phyloP scores from a whole-genome alignment of 2,113 vertebrate genomes.

The Leiothrix lutea region DNA sequence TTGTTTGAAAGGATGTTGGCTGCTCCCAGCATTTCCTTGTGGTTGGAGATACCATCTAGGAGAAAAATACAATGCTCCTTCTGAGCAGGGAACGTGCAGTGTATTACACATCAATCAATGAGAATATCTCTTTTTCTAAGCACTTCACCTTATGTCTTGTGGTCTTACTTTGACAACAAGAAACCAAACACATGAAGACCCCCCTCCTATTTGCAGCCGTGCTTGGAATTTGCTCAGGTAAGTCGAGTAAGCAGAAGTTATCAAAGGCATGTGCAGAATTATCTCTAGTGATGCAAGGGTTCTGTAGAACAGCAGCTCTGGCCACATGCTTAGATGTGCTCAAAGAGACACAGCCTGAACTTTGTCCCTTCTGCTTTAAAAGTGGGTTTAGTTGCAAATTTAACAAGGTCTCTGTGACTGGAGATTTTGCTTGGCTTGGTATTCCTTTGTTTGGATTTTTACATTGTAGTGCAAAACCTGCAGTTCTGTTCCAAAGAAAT shows the following conservation, averaged over 20 bases:
- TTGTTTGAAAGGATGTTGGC: background rate
- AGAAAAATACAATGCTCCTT: background rate
- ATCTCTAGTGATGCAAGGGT: background rate
- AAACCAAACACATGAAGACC: fast-evolving
- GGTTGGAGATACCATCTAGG: background rate
- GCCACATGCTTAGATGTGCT: background rate
- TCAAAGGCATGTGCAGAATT: background rate
- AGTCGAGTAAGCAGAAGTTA: background rate
- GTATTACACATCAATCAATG: background rate
- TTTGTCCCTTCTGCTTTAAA: background rate
- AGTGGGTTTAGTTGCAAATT: background rate
- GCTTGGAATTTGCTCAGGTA: background rate
- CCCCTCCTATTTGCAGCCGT: background rate
- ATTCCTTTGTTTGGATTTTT: background rate
- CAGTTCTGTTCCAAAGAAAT: background rate
- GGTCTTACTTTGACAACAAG: background rate
- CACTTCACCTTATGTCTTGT: background rate
- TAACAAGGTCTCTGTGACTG: background rate
- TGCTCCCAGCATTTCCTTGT: background rate
- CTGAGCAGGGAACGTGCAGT: background rate
- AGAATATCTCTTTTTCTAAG: background rate
- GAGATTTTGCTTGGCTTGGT: background rate
- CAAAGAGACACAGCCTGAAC: background rate
- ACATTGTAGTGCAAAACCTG: background rate
- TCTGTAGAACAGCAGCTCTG: background rate